Percentiles rank a stretch among this genome's conserved stretches.
Evolutionary conservation across 2,888 invertebrate species (phyloP).

Genomic region (Miltochrista miniata): DNA sequence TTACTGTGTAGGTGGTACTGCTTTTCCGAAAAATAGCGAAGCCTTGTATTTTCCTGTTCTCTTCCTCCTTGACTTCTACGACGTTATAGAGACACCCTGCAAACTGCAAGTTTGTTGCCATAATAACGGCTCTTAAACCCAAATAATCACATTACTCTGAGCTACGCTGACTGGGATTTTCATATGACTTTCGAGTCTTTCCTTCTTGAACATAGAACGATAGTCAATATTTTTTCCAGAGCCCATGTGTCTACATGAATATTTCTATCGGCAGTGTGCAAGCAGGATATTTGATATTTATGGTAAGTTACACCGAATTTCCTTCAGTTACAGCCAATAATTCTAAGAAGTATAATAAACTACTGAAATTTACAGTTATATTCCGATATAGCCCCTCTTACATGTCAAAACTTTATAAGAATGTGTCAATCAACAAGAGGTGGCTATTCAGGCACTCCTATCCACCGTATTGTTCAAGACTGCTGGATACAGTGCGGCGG

Average conservation of each 20-base stretch:
- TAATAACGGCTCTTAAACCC: too few species aligned
- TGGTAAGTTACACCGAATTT: slow-evolving; percentile 66
- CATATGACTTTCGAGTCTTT: too few species aligned
- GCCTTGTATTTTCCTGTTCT: too few species aligned
- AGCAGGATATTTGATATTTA: slow-evolving; percentile 82
- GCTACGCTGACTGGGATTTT: too few species aligned
- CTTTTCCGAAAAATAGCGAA: too few species aligned
- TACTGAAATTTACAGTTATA: slow-evolving; percentile 72
- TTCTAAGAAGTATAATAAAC: too few species aligned
- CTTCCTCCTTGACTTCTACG: too few species aligned
- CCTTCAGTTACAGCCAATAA: background rate
- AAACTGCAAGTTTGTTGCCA: too few species aligned
- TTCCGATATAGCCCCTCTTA: slow-evolving; percentile 82
- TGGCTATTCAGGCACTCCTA: slow-evolving; percentile 81
- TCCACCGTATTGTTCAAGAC: slow-evolving; percentile 87
- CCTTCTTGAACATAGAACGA: too few species aligned
- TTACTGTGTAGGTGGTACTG: too few species aligned
- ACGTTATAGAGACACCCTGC: too few species aligned
- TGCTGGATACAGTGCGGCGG: slow-evolving; percentile 90
- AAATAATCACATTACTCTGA: too few species aligned
- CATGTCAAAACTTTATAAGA: slow-evolving; percentile 83
- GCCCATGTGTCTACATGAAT: slow-evolving; percentile 81
- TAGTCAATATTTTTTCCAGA: slow-evolving; percentile 66
- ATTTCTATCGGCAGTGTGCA: slow-evolving; percentile 69
- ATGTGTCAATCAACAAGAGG: slow-evolving; percentile 72